Evolutionary conservation across 2,888 invertebrate genomes (phyloP).

Genomic region (Onchidella celtica): DNA sequence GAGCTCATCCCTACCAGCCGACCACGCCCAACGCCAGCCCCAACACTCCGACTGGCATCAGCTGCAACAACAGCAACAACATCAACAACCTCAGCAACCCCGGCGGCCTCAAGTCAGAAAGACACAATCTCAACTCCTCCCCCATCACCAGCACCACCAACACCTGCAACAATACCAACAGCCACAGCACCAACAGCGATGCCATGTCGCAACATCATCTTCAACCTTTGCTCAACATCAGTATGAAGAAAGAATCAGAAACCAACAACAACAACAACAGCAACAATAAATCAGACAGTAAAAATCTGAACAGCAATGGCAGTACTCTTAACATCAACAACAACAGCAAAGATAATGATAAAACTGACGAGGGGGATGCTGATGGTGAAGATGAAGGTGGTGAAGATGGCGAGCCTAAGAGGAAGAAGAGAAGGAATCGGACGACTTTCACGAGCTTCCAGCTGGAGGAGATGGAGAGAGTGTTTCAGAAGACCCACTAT

Average conservation of each 20-base stretch:
- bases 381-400: constrained; percentile 49
- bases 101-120: constrained; percentile 1
- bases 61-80: constrained; percentile 7
- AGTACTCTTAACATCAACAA: background rate
- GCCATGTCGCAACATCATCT: background rate
- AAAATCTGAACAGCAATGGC: constrained; percentile 3
- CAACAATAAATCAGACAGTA: background rate
- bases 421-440: constrained; percentile 79
- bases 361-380: constrained; percentile 35
- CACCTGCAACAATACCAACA: background rate
- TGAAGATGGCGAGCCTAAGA: constrained; percentile 66
- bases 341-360: constrained; percentile 17
- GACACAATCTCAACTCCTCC: constrained; percentile 1
- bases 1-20: background rate
- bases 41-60: constrained; percentile 19
- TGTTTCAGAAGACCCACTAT: constrained; percentile 80
- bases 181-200: background rate
- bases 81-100: constrained; percentile 23
- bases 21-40: constrained; percentile 29
- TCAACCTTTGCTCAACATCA: constrained; percentile 21
- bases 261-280: background rate
- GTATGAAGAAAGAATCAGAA: constrained; percentile 25
- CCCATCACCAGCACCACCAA: background rate
- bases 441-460: constrained; percentile 80
- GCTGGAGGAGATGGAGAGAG: constrained; percentile 80